Evolutionary conservation across 2,797 vertebrate genomes (phyloP).

Genomic region (Acanthopagrus latus): DNA sequence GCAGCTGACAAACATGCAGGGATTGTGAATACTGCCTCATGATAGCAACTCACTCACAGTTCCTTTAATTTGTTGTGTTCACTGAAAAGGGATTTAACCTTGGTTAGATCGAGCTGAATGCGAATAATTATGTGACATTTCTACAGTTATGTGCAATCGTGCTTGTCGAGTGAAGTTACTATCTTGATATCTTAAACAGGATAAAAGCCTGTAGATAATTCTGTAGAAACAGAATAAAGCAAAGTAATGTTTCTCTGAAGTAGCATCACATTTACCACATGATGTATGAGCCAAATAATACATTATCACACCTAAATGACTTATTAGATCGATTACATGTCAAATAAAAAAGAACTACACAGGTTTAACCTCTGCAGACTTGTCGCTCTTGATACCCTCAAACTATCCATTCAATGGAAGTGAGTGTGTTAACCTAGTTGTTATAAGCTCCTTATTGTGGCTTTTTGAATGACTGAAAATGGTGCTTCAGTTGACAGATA

Average conservation of each 20-base stretch:
- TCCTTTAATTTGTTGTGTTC: conserved; percentile 7
- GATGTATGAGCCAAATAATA: neutral
- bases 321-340: too few relatives aligned
- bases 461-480: neutral
- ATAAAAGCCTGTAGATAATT: neutral
- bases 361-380: too few relatives aligned
- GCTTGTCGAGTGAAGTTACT: neutral
- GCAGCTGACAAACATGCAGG: conserved; percentile 30
- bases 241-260: neutral
- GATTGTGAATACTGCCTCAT: conserved; percentile 25
- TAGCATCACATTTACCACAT: neutral
- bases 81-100: neutral
- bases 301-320: too few relatives aligned
- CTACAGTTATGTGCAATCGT: neutral
- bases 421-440: neutral
- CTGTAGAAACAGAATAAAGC: neutral
- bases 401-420: neutral
- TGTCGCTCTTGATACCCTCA: neutral
- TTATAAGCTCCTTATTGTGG: neutral
- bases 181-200: neutral
- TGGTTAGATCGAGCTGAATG: neutral
- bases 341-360: too few relatives aligned
- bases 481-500: neutral
- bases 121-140: neutral
- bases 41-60: neutral